Percentiles rank a stretch among this genome's conserved stretches.
These are phyloP conservation scores for Atrichornis clamosus DNA, from an alignment of 2,113 vertebrate species.

Conservation along the genomic window DNA sequence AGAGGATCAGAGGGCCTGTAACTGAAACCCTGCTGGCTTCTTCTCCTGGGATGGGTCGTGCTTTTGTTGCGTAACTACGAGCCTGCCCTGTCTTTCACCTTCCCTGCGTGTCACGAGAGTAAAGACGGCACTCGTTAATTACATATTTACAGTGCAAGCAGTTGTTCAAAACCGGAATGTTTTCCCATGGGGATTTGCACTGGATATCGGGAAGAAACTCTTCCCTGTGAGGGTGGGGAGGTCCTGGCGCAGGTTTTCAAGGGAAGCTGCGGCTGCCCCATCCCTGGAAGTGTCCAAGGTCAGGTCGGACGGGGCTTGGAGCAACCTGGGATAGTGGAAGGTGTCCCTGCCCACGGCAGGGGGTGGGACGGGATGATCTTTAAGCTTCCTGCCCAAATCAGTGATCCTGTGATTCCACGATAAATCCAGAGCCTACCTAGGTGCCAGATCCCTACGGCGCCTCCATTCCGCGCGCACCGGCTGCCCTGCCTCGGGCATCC, in stretches of 20 bases:
- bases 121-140: no score
- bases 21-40: not conserved
- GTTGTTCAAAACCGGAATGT: not conserved
- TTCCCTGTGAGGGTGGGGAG: not conserved
- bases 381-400: not conserved
- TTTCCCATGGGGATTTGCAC: no score
- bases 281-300: not conserved
- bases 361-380: not conserved
- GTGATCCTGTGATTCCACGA: not conserved
- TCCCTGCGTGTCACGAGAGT: fast-evolving
- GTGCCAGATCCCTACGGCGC: fast-evolving
- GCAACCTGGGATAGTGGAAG: fast-evolving
- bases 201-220: no score
- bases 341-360: no score
- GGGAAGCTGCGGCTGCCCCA: not conserved
- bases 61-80: fast-evolving
- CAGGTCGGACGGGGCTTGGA: not conserved
- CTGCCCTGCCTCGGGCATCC: not conserved
- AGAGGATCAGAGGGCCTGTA: not conserved
- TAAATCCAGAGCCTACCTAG: fast-evolving
- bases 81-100: not conserved
- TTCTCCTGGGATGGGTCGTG: not conserved
- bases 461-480: fast-evolving
- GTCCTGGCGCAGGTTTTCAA: no score
- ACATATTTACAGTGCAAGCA: not conserved